Evolutionary conservation across 2,113 vertebrate genomes (phyloP).

Genomic region (Calypte anna): DNA sequence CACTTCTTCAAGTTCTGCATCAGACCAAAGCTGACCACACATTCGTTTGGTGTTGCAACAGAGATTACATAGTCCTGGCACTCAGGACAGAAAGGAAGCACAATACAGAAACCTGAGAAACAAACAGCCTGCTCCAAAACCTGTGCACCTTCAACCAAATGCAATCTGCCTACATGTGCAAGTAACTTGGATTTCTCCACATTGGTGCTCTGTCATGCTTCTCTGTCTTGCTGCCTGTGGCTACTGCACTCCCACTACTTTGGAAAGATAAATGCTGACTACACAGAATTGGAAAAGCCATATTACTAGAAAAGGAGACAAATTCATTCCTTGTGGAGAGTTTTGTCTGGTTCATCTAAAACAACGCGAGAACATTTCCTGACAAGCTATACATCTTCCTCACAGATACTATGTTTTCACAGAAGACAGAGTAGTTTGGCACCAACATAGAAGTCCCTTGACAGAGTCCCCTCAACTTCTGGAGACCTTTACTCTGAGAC

Average conservation of each 20-base stretch:
- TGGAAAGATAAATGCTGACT: not conserved
- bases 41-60: rapidly evolving
- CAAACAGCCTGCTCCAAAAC: not conserved
- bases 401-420: too few relatives aligned
- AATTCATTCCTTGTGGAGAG: rapidly evolving
- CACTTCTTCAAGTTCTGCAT: rapidly evolving
- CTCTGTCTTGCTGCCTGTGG: rapidly evolving
- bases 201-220: not conserved
- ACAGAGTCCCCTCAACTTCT: not conserved
- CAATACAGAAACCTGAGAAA: not conserved
- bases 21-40: not conserved
- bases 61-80: not conserved
- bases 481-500: not conserved
- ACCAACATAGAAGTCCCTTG: not conserved
- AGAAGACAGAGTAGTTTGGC: too few relatives aligned
- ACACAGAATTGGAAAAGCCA: not conserved
- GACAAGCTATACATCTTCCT: rapidly evolving
- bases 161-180: rapidly evolving
- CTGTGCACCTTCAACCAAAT: rapidly evolving
- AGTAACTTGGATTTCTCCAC: rapidly evolving
- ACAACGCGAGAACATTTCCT: rapidly evolving
- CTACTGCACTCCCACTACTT: not conserved
- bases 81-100: not conserved
- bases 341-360: not conserved
- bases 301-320: not conserved